phyloP scores from a whole-genome alignment of 2,113 vertebrate genomes.

The Phycodurus eques region DNA sequence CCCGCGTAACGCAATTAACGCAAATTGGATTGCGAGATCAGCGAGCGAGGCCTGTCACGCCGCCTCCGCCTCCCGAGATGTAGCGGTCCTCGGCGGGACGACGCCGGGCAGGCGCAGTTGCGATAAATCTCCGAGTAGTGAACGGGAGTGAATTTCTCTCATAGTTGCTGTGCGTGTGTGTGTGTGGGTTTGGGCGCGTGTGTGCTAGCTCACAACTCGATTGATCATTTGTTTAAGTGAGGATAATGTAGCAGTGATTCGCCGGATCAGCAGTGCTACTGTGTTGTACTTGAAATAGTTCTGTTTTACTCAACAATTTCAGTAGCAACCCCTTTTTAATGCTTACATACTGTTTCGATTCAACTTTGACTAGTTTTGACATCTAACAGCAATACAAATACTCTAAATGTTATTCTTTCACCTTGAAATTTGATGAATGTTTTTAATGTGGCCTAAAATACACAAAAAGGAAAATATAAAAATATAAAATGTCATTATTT shows the following conservation, averaged over 20 bases:
- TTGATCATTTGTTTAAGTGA: constrained; percentile 51
- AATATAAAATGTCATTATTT: no score
- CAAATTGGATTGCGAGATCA: constrained; percentile 52
- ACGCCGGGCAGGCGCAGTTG: constrained; percentile 5
- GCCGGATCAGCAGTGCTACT: constrained; percentile 64
- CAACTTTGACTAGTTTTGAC: no score
- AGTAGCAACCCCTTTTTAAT: no score
- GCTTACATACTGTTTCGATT: no score
- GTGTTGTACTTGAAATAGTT: constrained; percentile 69
- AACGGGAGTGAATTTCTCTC: constrained; percentile 16
- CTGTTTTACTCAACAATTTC: constrained; percentile 55
- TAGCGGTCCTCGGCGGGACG: constrained; percentile 17
- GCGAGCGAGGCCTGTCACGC: constrained; percentile 31
- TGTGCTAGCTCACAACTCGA: background rate
- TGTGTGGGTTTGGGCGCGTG: background rate
- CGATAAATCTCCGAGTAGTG: constrained; percentile 35
- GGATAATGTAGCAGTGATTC: constrained; percentile 68
- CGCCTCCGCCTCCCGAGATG: constrained; percentile 20
- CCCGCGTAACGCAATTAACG: constrained; percentile 59
- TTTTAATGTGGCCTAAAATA: no score
- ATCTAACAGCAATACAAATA: no score
- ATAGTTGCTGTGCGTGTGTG: background rate
- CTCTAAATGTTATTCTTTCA: no score
- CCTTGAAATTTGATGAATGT: no score
- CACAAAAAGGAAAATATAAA: no score